Evolutionary conservation across 2,797 vertebrate genomes (phyloP), one percentile per base, ranked within the genome.

Genomic region (Pseudomugil tenellus): DNA sequence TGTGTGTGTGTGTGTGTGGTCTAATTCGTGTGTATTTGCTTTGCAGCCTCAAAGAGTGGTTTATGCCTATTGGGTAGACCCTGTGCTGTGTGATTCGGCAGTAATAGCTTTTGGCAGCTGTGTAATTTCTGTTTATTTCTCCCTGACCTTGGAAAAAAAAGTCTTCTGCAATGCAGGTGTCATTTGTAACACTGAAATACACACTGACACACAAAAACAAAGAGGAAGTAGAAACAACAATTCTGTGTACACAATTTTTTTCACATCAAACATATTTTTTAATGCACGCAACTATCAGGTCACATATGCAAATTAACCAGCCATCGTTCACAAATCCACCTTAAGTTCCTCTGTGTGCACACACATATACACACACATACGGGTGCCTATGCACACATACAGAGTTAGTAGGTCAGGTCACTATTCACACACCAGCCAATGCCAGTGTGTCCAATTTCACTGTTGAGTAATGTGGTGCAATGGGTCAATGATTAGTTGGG

Each of bases 91-190:
- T 70, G 53, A 72, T 75, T 89, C 76, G 80, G 75, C 80, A 67
- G 67, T 93, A 94, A 93, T 91, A 76, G 81, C 83, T 89, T 93
- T 83, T 91, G 92, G 89, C 92, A 93, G 91, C 92, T 92, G 91
- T 93, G 91, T 92, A 93, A 94, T 93, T 93, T 88, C 79, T 90
- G 89, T 85, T 92, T 87, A 94, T 93, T 93, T 91, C 87, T 80
- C 77, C 62, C 58, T 88, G 90, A 92, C 92, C 90, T 91, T 93
- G 89, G 67, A n/a, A n/a, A n/a, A n/a, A 87, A 71, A 84, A 89
- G 67, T 84, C 62, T 85, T 89, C 72, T 81, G 74, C 52, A 72
- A 73, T 64, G 73, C 77, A 90, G 84, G 83, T 87, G 85, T 70
- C 83, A 81, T 70, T 84, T 65, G 63, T 63, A 72, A 70, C 32